Evolutionary conservation across 2,888 invertebrate genomes (phyloP).

Genomic region (Leucania comma): DNA sequence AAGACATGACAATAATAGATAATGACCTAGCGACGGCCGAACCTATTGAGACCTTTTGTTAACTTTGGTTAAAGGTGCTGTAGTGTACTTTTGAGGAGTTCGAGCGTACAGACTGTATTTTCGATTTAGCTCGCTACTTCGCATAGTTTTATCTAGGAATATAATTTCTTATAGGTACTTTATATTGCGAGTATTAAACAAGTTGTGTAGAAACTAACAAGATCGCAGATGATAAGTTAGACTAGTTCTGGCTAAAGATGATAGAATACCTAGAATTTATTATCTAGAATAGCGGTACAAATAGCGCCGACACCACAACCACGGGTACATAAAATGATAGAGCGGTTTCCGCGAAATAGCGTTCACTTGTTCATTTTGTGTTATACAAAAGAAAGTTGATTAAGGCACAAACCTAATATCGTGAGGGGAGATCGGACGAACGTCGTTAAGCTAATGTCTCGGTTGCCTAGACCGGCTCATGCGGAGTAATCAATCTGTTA

Average conservation of each 20-base stretch:
- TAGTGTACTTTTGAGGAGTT: slow-evolving; percentile 5
- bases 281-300: slow-evolving; percentile 31
- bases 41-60: slow-evolving; percentile 33
- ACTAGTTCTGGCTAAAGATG: slow-evolving; percentile 24
- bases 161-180: background rate
- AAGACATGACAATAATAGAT: slow-evolving; percentile 49
- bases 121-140: background rate
- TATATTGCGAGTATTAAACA: background rate
- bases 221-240: slow-evolving; percentile 8
- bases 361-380: slow-evolving; percentile 46
- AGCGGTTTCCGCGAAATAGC: slow-evolving; percentile 37
- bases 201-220: slow-evolving; percentile 1
- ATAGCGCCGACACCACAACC: slow-evolving; percentile 18
- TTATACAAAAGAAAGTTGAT: slow-evolving; percentile 59
- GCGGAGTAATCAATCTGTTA: slow-evolving; percentile 71
- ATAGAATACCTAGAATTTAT: slow-evolving; percentile 27
- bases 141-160: background rate
- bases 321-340: slow-evolving; percentile 27
- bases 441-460: slow-evolving; percentile 65
- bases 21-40: slow-evolving; percentile 32
- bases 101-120: background rate
- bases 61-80: slow-evolving; percentile 7
- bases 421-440: slow-evolving; percentile 46
- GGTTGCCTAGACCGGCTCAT: slow-evolving; percentile 61
- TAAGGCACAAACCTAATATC: slow-evolving; percentile 54